Evolutionary conservation across 2,888 invertebrate species (phyloP), one percentile per base, ranked within the genome.

Genomic region (Leptopterna dolabrata): DNA sequence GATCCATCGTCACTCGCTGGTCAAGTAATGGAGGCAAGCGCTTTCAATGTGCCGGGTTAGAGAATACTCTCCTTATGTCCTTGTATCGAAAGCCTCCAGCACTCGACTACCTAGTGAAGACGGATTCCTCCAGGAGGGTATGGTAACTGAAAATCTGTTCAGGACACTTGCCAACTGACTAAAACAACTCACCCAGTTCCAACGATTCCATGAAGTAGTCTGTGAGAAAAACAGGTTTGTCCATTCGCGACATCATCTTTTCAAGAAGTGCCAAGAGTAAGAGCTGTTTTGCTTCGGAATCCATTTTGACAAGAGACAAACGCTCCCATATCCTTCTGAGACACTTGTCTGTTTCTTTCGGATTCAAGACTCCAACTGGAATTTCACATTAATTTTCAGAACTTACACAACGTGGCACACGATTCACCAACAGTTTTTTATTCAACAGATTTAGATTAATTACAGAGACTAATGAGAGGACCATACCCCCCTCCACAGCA

Each of bases 131-230:
- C n/a, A n/a, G n/a, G n/a, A n/a, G n/a, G n/a, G n/a, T n/a, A n/a
- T n/a, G n/a, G n/a, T n/a, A n/a, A n/a, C n/a, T n/a, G n/a, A n/a
- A n/a, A n/a, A n/a, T n/a, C n/a, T n/a, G n/a, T n/a, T n/a, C n/a
- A n/a, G n/a, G n/a, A n/a, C n/a, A n/a, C n/a, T n/a, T n/a, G n/a
- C n/a, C n/a, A n/a, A n/a, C n/a, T n/a, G n/a, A n/a, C n/a, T n/a
- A n/a, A n/a, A 36, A 4, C 36, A 27, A 73, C 73, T 91, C 91
- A 95, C 96, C 96, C 76, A 95, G 94, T 91, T 97, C 96, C 89
- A 98, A 94, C 0, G 97, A 97, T 91, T 97, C 96, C 93, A 97
- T 96, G 29, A 99, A 93, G 92, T 98, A 98, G 91, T 98, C 98
- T 1, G 97, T 97, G 90, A 98, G 93, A 88, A 96, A 93, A 86